Percentiles rank a stretch among this genome's conserved stretches.
These are phyloP conservation scores for Trachelus tabidus DNA, from an alignment of 2,888 invertebrate genomes.

Conservation along the genomic window DNA sequence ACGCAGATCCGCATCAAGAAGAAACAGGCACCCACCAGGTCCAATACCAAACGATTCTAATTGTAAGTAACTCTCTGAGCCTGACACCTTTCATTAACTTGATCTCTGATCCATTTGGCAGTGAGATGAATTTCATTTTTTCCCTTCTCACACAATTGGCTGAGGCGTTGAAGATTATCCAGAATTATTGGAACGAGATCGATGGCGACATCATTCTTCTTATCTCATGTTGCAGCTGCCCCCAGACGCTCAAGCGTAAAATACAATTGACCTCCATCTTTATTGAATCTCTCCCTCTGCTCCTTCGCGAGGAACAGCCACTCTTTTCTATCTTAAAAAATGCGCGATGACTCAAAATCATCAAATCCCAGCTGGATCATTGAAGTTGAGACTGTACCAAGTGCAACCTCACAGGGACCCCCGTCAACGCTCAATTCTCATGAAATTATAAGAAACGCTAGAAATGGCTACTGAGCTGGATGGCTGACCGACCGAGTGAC, in stretches of 20 bases:
- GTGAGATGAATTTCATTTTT: background rate
- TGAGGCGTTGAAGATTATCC: background rate
- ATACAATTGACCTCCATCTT: conserved; percentile 10
- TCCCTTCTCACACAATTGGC: background rate
- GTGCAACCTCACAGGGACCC: too few relatives aligned
- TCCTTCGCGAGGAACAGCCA: background rate
- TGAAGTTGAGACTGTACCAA: too few relatives aligned
- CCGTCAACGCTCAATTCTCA: conserved; percentile 30
- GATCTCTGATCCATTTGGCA: too few relatives aligned
- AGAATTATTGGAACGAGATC: conserved; percentile 14
- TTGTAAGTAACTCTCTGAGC: too few relatives aligned
- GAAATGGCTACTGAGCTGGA: background rate
- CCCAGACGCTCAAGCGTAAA: conserved; percentile 17
- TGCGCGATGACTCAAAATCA: too few relatives aligned
- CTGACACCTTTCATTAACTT: too few relatives aligned
- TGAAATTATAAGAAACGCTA: conserved; percentile 37
- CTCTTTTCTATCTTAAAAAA: background rate
- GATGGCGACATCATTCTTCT: conserved; percentile 35
- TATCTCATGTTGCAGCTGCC: conserved; percentile 53
- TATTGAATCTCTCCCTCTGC: conserved; percentile 40
- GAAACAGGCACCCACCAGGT: too few relatives aligned
- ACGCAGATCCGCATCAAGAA: too few relatives aligned
- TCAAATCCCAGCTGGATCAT: too few relatives aligned
- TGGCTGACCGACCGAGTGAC: background rate
- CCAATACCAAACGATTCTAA: too few relatives aligned